Evolutionary conservation across 2,888 invertebrate species (phyloP).

Genomic region (Nipponacmea schrenckii): DNA sequence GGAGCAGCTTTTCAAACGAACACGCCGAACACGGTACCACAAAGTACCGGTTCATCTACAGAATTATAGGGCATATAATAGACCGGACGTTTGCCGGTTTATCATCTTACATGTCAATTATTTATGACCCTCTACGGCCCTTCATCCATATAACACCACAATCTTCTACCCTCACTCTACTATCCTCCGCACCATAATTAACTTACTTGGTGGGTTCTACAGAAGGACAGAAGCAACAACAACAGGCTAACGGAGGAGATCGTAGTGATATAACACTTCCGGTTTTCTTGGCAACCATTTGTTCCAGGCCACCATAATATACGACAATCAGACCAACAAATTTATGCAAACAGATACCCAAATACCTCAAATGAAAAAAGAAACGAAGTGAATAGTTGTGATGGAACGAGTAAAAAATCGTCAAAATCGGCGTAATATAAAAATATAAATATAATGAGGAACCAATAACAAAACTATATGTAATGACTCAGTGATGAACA

Average conservation of each 20-base stretch:
- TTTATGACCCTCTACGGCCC: no score
- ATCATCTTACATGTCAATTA: no score
- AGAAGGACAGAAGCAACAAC: conserved; percentile 27
- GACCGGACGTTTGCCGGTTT: no score
- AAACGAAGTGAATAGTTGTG: no score
- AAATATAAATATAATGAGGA: neutral
- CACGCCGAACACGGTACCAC: no score
- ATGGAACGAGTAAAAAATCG: neutral
- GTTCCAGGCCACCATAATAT: conserved; percentile 21
- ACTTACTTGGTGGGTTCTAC: conserved; percentile 17
- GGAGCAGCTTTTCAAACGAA: no score
- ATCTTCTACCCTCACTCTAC: no score
- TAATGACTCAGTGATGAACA: no score
- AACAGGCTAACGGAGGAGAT: conserved; percentile 26
- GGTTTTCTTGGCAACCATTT: conserved; percentile 14
- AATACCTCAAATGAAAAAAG: conserved; percentile 12
- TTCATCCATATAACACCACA: no score
- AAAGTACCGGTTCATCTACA: no score
- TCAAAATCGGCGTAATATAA: neutral
- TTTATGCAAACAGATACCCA: conserved; percentile 20
- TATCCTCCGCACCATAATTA: no score
- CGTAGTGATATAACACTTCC: conserved; percentile 17
- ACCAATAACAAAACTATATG: neutral
- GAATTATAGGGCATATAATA: no score
- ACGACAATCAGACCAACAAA: conserved; percentile 26